Base-by-base conservation (phyloP, 2,113 vertebrate species). In the Scartelaos histophorus region DNA sequence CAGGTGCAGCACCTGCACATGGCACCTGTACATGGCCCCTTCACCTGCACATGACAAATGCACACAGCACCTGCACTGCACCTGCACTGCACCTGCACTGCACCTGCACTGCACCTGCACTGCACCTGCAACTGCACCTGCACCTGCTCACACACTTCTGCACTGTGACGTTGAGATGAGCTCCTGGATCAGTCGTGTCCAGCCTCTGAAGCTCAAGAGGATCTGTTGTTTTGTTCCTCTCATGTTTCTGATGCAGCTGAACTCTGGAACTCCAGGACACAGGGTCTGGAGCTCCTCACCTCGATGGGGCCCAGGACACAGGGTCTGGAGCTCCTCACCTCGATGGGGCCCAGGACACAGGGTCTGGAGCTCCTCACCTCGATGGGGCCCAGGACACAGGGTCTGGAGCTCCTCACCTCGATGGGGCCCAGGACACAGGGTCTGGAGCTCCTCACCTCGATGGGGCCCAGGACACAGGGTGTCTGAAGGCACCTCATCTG, bases 161-260 rank as follows among this genome's bases (percentile, higher is more conserved):
- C 73, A 74, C 85, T 71, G 66, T 43, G 68, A 80, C 66, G 54
- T 57, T 80, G 22, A 70, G 67, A 74, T 45, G 7, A 43, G 35
- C 2, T 43, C 38, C 10, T 43, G 38, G 38, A 66, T 24, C 49
- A 46, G 79, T 66, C 70, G 56, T 76, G 15, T 17, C 0, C 4
- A 82, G 78, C n/a, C 54, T 80, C 79, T 43, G 89, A 87, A 89
- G 85, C 87, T 84, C 88, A 90, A 86, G 77, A 80, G 72, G 86
- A 88, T 34, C 73, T 21, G 35, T 61, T 13, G 71, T 62, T 78
- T 78, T 71, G 2, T 38, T 71, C 67, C 12, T 5, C 13, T 58
- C 74, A 78, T 87, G 69, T 80, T 85, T 85, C 35, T 19, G 34
- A 86, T 10, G 88, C 80, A 75, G 74, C 88, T 54, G 16, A 17